Evolutionary conservation across 2,888 invertebrate species (phyloP).

Genomic region (Ferdinandea cuprea): DNA sequence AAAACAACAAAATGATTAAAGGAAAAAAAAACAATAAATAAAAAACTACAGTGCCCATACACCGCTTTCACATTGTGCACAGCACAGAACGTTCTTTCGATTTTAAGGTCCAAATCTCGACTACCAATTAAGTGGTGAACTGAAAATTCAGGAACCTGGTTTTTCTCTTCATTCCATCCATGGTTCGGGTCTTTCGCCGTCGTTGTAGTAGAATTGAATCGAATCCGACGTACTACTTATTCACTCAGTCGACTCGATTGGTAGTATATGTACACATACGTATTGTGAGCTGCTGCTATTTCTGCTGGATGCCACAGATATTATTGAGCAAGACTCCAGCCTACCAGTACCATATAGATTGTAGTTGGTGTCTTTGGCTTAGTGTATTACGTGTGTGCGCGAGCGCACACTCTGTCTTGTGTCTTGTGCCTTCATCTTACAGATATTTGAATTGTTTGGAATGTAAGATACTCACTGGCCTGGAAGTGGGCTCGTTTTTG

Average conservation of each 20-base stretch:
- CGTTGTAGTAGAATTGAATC: conserved; percentile 60
- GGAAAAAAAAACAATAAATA: conserved; percentile 11
- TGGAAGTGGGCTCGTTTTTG: conserved; percentile 68
- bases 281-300: conserved; percentile 49
- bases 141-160: conserved; percentile 74
- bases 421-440: conserved; percentile 53
- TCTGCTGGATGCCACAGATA: conserved; percentile 66
- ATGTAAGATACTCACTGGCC: conserved; percentile 71
- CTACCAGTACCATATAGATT: conserved; percentile 7
- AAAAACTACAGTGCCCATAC: conserved; percentile 44
- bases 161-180: conserved; percentile 67
- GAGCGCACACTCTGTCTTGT: conserved; percentile 50
- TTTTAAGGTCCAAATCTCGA: conserved; percentile 75
- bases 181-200: conserved; percentile 46
- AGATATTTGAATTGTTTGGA: conserved; percentile 73
- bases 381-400: conserved; percentile 63
- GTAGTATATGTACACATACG: conserved; percentile 37
- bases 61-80: conserved; percentile 64
- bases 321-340: conserved; percentile 65
- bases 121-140: conserved; percentile 75
- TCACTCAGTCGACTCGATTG: conserved; percentile 65
- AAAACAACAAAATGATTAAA: neutral
- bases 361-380: conserved; percentile 36
- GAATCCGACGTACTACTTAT: conserved; percentile 70
- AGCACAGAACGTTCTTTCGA: conserved; percentile 71